phyloP scores from a whole-genome alignment of 1,140 invertebrate species.

The Steinernema feltiae region DNA sequence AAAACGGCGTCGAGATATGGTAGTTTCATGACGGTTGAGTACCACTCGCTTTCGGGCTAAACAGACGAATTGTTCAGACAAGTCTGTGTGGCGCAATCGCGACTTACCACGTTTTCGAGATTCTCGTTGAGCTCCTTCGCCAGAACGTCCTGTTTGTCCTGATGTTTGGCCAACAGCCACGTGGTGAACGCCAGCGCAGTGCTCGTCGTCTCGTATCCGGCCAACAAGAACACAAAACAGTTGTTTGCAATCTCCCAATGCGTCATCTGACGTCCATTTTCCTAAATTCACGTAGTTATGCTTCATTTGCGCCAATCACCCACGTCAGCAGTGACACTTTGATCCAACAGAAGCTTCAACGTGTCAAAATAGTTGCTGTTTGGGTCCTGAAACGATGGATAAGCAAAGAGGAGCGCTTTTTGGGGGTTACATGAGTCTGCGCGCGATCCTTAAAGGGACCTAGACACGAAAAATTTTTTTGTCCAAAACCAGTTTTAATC shows the following conservation, averaged over 20 bases:
- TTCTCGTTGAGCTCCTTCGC: slow-evolving; percentile 53
- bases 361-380: neutral
- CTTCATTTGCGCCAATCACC: too few relatives aligned
- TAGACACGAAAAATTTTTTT: too few relatives aligned
- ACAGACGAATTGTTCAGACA: neutral
- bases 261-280: neutral
- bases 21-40: slow-evolving; percentile 43
- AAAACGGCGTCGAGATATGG: slow-evolving; percentile 59
- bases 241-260: neutral
- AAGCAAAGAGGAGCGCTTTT: too few relatives aligned
- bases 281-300: too few relatives aligned
- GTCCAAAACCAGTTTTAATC: too few relatives aligned
- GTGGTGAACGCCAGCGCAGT: slow-evolving; percentile 56
- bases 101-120: slow-evolving; percentile 14
- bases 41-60: slow-evolving; percentile 18
- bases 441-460: neutral
- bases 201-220: slow-evolving; percentile 61
- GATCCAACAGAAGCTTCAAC: neutral
- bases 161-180: slow-evolving; percentile 58
- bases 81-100: neutral
- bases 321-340: neutral
- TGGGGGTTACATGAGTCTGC: neutral
- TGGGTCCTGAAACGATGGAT: neutral
- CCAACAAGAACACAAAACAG: slow-evolving; percentile 58
- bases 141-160: slow-evolving; percentile 59